Conservation (phyloP, 2,888 invertebrate species). For the Rhogogaster chlorosoma region DNA sequence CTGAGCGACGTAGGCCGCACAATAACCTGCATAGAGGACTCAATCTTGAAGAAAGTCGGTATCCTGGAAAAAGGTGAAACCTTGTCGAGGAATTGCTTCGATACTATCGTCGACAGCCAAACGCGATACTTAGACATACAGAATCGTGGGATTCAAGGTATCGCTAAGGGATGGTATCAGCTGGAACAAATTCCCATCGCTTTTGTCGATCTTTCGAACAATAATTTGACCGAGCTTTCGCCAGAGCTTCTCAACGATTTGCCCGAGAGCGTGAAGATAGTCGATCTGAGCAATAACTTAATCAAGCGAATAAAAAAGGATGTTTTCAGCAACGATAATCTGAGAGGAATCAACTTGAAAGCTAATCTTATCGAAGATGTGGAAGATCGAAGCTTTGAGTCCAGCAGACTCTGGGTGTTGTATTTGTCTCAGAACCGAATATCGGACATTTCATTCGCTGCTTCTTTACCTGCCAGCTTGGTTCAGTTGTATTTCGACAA, state of each 20-base stretch:
- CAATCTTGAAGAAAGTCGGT: constrained; percentile 57
- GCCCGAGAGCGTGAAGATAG: constrained; percentile 59
- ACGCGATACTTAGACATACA: constrained; percentile 56
- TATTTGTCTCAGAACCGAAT: constrained; percentile 61
- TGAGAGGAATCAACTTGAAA: constrained; percentile 73
- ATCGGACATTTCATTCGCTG: constrained; percentile 59
- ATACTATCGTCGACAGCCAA: constrained; percentile 46
- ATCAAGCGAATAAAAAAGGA: constrained; percentile 60
- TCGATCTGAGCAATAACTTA: constrained; percentile 61
- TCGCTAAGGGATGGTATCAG: constrained; percentile 68
- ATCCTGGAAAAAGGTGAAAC: constrained; percentile 53
- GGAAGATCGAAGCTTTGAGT: constrained; percentile 73
- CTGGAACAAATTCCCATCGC: constrained; percentile 57
- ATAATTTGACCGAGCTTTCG: constrained; percentile 65
- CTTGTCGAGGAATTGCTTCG: constrained; percentile 56
- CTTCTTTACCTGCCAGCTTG: constrained; percentile 62
- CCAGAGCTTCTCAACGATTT: constrained; percentile 66
- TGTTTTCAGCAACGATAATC: constrained; percentile 65
- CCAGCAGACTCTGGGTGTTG: constrained; percentile 67
- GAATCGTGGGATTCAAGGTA: constrained; percentile 60
- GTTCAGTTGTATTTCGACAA: constrained; percentile 56
- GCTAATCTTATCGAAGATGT: constrained; percentile 74
- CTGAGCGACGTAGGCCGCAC: not conserved
- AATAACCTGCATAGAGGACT: constrained; percentile 12
- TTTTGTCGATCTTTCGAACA: constrained; percentile 62